Conservation (phyloP, 2,797 vertebrate genomes). For the Sparidentex hasta region DNA sequence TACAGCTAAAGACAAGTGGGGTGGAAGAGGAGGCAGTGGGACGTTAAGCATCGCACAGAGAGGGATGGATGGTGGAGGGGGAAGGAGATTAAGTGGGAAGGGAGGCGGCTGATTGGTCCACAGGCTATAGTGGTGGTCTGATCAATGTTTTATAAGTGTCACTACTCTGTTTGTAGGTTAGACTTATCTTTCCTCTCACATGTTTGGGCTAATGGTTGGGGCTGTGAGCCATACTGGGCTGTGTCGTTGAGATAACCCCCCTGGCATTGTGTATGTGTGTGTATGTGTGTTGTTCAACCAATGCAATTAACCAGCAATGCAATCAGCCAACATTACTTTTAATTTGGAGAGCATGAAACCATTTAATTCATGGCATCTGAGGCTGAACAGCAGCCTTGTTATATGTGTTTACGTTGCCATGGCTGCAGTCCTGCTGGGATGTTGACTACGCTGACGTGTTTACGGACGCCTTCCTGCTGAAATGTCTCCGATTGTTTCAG, state of each 20-base stretch:
- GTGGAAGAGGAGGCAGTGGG: conserved; percentile 62
- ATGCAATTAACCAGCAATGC: conserved; percentile 33
- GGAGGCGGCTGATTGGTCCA: conserved; percentile 45
- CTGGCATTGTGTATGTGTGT: conserved; percentile 5
- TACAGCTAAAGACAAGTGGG: conserved; percentile 57
- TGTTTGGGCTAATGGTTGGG: conserved; percentile 60
- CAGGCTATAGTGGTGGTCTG: conserved; percentile 44
- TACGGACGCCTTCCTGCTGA: conserved; percentile 10
- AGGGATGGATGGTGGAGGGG: conserved; percentile 32
- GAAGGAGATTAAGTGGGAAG: conserved; percentile 14
- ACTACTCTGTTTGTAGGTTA: conserved; percentile 67
- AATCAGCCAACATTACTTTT: conserved; percentile 40
- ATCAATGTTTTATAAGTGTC: conserved; percentile 79
- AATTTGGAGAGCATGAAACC: conserved; percentile 35
- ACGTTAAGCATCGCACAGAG: conserved; percentile 29
- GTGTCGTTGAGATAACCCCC: conserved; percentile 69
- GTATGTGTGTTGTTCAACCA: conserved; percentile 17
- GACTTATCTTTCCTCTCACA: conserved; percentile 68
- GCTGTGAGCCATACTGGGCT: conserved; percentile 60
- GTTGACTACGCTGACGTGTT: conserved; percentile 11
- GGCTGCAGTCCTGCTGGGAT: conserved; percentile 28
- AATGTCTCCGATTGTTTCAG: not conserved
- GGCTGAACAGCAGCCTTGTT: conserved; percentile 8
- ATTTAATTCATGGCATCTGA: conserved; percentile 40
- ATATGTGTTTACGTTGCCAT: conserved; percentile 51